Conservation (phyloP, 2,888 invertebrate genomes). For the Ophraella communa region DNA sequence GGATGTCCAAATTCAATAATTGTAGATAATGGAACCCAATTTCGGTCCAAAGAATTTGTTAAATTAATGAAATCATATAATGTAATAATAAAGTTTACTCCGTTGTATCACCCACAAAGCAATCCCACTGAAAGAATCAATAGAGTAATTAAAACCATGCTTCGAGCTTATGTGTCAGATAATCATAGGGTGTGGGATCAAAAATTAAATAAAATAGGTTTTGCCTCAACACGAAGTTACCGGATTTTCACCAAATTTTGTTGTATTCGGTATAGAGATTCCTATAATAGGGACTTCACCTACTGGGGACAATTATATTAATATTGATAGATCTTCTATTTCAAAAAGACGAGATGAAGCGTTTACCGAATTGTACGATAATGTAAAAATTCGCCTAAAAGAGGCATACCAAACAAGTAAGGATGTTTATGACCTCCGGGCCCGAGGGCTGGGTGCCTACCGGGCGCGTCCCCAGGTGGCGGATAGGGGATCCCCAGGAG, state of each 20-base stretch:
- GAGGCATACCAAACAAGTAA: neutral
- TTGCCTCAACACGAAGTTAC: slow-evolving; percentile 20
- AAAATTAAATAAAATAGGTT: slow-evolving; percentile 12
- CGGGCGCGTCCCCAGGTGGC: no score
- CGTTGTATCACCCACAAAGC: slow-evolving; percentile 14
- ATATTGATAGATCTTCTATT: neutral
- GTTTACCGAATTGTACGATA: neutral
- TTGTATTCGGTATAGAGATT: slow-evolving; percentile 8
- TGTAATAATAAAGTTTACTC: neutral
- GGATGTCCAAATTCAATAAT: slow-evolving; percentile 41
- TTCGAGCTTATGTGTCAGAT: slow-evolving; percentile 15
- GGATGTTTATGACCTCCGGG: neutral
- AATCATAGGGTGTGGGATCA: slow-evolving; percentile 29
- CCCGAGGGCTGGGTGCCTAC: no score
- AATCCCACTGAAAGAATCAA: slow-evolving; percentile 22
- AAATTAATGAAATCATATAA: slow-evolving; percentile 10
- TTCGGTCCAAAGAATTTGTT: slow-evolving; percentile 15
- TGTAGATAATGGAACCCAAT: slow-evolving; percentile 46
- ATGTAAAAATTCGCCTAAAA: neutral
- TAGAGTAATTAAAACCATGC: slow-evolving; percentile 13
- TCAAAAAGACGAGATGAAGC: neutral
- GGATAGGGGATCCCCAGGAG: no score
- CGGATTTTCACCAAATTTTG: slow-evolving; percentile 1
- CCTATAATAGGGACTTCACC: neutral
- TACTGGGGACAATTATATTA: neutral